Evolutionary conservation across 2,888 invertebrate species (phyloP).

Genomic region (Pilophorus perplexus): DNA sequence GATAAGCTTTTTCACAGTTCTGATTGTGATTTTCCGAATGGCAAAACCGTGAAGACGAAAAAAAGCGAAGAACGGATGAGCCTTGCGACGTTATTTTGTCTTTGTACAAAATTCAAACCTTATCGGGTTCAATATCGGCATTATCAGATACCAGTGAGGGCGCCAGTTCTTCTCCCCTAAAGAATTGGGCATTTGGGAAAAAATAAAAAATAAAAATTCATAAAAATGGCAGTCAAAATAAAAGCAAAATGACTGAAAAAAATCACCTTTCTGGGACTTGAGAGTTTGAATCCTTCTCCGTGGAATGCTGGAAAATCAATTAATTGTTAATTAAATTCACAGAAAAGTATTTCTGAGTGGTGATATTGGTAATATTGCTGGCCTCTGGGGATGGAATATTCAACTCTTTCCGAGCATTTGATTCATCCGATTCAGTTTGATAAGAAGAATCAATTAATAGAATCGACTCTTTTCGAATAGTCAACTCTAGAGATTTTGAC

Average conservation of each 20-base stretch:
- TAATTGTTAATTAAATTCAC: not conserved
- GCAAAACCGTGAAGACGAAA: not conserved
- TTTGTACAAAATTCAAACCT: slow-evolving; percentile 37
- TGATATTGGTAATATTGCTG: too few species aligned
- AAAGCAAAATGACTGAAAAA: not conserved
- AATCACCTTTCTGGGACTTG: slow-evolving; percentile 47
- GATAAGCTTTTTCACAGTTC: slow-evolving; percentile 19
- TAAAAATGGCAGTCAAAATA: not conserved
- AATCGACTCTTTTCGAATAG: too few species aligned
- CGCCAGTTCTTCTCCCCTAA: slow-evolving; percentile 39
- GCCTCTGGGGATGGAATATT: too few species aligned
- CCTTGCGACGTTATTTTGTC: not conserved
- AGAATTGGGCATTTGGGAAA: slow-evolving; percentile 4
- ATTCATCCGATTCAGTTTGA: too few species aligned
- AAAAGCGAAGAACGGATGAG: too few species aligned
- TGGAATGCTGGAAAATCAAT: slow-evolving; percentile 44
- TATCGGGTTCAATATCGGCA: slow-evolving; percentile 26
- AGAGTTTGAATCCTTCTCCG: slow-evolving; percentile 45
- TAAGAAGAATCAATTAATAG: too few species aligned
- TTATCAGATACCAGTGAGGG: slow-evolving; percentile 30
- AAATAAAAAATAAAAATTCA: slow-evolving; percentile 6
- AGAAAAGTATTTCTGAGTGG: too few species aligned
- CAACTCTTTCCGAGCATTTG: too few species aligned
- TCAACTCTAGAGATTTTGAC: too few species aligned
- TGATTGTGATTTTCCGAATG: not conserved